Percentiles rank a stretch among this genome's conserved stretches.
These are phyloP conservation scores for Plectrocnemia conspersa DNA, from an alignment of 1,140 invertebrate species.

Conservation along the genomic window DNA sequence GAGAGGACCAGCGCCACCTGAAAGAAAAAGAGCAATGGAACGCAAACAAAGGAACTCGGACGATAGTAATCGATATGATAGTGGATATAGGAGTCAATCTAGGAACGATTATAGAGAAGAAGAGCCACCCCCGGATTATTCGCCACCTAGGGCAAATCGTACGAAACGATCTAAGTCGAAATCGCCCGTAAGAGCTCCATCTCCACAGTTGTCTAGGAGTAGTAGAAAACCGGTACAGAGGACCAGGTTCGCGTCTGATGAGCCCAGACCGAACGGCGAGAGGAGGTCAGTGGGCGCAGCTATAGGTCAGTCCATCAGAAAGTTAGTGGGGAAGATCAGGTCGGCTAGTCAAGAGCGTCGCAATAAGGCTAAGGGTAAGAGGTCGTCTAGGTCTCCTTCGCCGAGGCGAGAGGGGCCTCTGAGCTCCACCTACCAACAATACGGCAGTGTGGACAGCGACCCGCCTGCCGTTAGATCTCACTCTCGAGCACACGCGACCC, in stretches of 20 bases:
- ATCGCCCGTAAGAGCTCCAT: slow-evolving; percentile 50
- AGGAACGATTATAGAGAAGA: slow-evolving; percentile 47
- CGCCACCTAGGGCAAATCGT: slow-evolving; percentile 55
- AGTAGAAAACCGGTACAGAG: slow-evolving; percentile 61
- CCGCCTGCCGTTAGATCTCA: slow-evolving; percentile 40
- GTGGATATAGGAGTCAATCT: slow-evolving; percentile 52
- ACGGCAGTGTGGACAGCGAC: slow-evolving; percentile 49
- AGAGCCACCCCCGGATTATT: slow-evolving; percentile 63
- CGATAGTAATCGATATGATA: slow-evolving; percentile 49
- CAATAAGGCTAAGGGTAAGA: slow-evolving; percentile 52
- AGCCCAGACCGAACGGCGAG: slow-evolving; percentile 46
- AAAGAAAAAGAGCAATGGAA: slow-evolving; percentile 52
- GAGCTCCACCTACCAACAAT: slow-evolving; percentile 49
- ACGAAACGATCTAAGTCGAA: slow-evolving; percentile 50
- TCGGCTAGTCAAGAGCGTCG: slow-evolving; percentile 70
- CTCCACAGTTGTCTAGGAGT: slow-evolving; percentile 45
- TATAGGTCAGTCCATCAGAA: slow-evolving; percentile 68
- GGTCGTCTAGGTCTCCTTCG: slow-evolving; percentile 52
- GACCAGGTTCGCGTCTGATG: slow-evolving; percentile 60
- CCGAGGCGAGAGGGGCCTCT: slow-evolving; percentile 41
- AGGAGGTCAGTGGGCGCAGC: slow-evolving; percentile 54
- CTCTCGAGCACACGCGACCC: slow-evolving; percentile 20
- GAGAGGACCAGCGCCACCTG: slow-evolving; percentile 54
- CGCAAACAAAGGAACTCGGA: slow-evolving; percentile 46
- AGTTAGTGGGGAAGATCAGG: slow-evolving; percentile 71